Evolutionary conservation across 2,888 invertebrate genomes (phyloP).

Genomic region (Physocephala rufipes): DNA sequence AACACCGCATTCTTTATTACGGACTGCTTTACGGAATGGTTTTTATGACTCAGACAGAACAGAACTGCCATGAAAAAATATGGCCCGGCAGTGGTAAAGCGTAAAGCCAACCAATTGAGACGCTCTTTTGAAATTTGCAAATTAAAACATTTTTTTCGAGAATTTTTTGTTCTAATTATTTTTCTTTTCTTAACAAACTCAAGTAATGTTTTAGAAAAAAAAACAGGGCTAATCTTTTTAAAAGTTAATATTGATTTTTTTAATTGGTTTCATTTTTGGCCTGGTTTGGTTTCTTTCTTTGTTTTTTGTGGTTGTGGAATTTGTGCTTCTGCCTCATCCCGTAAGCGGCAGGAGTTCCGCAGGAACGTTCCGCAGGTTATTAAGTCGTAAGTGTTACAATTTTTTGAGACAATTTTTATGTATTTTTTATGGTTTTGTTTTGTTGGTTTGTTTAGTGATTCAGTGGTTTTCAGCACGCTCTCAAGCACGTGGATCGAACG

Average conservation of each 20-base stretch:
- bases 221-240: not conserved
- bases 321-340: not conserved
- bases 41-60: not conserved
- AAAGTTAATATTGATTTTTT: conserved; percentile 27
- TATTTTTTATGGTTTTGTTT: conserved; percentile 3
- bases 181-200: conserved; percentile 40
- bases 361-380: not conserved
- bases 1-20: too few species aligned
- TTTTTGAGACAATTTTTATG: conserved; percentile 21
- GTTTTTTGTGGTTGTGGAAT: not conserved
- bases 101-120: too few species aligned
- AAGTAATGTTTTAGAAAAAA: conserved; percentile 3
- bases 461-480: not conserved
- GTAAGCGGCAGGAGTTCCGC: not conserved
- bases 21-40: too few species aligned
- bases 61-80: not conserved
- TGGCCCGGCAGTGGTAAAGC: not conserved
- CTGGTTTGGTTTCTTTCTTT: not conserved
- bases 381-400: conserved; percentile 7
- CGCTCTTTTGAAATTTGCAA: conserved; percentile 22
- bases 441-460: not conserved
- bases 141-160: conserved; percentile 38
- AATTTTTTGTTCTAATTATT: conserved; percentile 49
- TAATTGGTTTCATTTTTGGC: conserved; percentile 1
- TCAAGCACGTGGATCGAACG: not conserved